phyloP scores from a whole-genome alignment of 2,888 invertebrate species.

The Drosophila mercatorum region DNA sequence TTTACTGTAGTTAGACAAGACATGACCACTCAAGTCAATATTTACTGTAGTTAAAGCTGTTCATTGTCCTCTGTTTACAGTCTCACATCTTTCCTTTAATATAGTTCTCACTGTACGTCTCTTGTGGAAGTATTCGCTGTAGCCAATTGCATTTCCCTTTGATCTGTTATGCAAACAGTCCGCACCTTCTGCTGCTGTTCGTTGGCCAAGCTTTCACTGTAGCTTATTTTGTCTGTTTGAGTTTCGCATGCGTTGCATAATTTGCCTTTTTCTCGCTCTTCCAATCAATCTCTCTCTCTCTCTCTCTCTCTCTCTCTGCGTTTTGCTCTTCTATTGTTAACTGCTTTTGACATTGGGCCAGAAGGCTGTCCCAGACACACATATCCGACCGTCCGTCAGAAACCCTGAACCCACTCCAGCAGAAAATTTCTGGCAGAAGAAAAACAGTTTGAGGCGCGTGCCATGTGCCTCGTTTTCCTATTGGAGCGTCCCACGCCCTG shows the following conservation, averaged over 20 bases:
- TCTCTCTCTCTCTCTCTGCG: neutral
- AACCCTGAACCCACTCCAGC: conserved; percentile 47
- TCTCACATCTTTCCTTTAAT: neutral
- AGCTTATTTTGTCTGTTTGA: conserved; percentile 14
- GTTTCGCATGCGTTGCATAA: conserved; percentile 51
- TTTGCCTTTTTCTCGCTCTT: conserved; percentile 18
- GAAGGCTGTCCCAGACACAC: conserved; percentile 4
- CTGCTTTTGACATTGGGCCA: conserved; percentile 39
- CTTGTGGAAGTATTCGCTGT: neutral
- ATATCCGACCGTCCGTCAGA: conserved; percentile 3
- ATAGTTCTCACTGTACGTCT: neutral
- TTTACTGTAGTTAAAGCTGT: neutral
- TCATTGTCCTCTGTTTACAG: neutral
- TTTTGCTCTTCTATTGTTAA: conserved; percentile 16
- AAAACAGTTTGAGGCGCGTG: conserved; percentile 28
- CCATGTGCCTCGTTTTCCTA: conserved; percentile 5
- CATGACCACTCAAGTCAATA: no score
- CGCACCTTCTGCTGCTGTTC: neutral
- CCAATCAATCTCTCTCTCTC: no score
- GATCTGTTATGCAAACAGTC: neutral
- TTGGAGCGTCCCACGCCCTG: neutral
- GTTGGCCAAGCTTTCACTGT: neutral
- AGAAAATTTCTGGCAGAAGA: neutral
- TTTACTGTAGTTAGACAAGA: neutral
- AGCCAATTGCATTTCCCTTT: neutral